Evolutionary conservation across 2,888 invertebrate genomes (phyloP), one percentile per base, ranked within the genome.

Genomic region (Drosophila paucipuncta): DNA sequence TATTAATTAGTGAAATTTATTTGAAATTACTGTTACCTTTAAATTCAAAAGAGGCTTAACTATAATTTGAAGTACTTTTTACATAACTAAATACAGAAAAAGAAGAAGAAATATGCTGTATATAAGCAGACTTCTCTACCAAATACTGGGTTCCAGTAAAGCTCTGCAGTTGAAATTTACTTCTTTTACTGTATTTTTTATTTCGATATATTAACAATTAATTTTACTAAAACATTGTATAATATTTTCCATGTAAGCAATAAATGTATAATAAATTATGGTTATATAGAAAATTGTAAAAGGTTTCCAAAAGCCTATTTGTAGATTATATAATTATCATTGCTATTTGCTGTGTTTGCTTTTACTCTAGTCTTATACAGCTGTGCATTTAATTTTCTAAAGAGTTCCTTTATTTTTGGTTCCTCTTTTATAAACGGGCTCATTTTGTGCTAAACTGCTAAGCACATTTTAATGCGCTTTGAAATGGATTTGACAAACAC

Each of bases 401-500:
- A 55, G 50, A 57, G 55, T 57, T 65, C 2, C 37, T 30, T 37
- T 39, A 47, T 41, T 31, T 6, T 6, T 16, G 37, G 31, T 10
- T 13, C 52, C 11, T 35, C 18, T 37, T 37, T 62, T 52, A 35
- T 53, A 68, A 78, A 63, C 65, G 47, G 37, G 10, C 50, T 58
- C 18, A 62, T 16, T 58, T 69, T 64, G 68, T 50, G 71, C 65
- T 68, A 66, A 83, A 78, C 66, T 73, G 76, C 69, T 80, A 80
- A 88, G 80, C 71, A 76, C 74, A 54, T 79, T 80, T 78, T 85
- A 88, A 88, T 85, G 78, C 79, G 79, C 83, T 83, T 88, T 83
- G 77, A 83, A 78, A 78, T 79, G 79, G 77, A 87, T 87, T 68
- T 74, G 77, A 74, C 73, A 43, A 55, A 55, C 35, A 37, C 53